Evolutionary conservation across 2,113 vertebrate genomes (phyloP).

Genomic region (Grallaria varia): DNA sequence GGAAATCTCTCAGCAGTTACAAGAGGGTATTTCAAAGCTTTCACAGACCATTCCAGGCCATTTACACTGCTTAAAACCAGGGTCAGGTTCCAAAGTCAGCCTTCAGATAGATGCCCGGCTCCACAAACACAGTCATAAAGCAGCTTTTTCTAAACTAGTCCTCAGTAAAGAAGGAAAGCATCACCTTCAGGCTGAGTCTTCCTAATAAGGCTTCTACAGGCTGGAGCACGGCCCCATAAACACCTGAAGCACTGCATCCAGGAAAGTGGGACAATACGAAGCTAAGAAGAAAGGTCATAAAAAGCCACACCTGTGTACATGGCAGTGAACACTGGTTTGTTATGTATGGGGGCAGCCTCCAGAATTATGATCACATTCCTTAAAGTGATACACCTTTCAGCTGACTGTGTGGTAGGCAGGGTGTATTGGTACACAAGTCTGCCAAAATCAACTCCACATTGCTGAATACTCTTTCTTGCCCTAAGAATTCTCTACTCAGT

Average conservation of each 20-base stretch:
- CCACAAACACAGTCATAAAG: background rate
- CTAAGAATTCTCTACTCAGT: accelerated
- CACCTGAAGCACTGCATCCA: background rate
- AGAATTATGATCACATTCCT: background rate
- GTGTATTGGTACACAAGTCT: background rate
- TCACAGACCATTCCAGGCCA: background rate
- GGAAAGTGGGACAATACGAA: background rate
- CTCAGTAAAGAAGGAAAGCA: background rate
- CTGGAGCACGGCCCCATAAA: background rate
- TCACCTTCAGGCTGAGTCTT: background rate
- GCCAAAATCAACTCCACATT: background rate
- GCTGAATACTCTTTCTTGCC: background rate
- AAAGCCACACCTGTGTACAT: background rate
- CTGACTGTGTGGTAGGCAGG: background rate
- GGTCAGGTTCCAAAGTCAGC: background rate
- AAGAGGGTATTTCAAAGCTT: background rate
- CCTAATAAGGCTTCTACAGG: background rate
- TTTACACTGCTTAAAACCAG: background rate
- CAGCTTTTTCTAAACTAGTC: background rate
- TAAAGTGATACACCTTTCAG: background rate
- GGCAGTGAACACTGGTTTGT: background rate
- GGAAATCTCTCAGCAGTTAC: background rate
- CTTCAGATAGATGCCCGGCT: accelerated
- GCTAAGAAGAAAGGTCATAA: background rate
- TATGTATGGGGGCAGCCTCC: background rate